These are phyloP conservation scores for Seriola rivoliana DNA, from an alignment of 2,113 vertebrate genomes.

Conservation along the genomic window DNA sequence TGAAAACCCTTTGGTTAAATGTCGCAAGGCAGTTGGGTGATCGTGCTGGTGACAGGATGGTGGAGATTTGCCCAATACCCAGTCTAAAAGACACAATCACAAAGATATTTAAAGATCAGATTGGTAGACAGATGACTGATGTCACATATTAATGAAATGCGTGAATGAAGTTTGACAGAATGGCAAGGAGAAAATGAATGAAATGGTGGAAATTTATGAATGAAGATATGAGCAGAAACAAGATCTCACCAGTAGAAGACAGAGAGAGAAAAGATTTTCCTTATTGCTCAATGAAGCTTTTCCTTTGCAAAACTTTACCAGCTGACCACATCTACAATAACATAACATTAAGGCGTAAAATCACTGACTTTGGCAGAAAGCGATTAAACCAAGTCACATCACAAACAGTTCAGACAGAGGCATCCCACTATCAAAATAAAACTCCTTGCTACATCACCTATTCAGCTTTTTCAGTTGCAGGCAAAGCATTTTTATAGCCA, in stretches of 20 bases:
- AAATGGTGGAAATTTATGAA: conserved; percentile 7
- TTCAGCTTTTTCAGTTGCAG: not conserved
- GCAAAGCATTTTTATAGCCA: not conserved
- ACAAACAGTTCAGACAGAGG: not conserved
- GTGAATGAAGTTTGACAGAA: conserved; percentile 12
- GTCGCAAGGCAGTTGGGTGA: not conserved
- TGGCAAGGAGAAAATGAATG: not conserved
- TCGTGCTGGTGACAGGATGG: not conserved
- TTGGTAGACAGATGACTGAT: conserved; percentile 4
- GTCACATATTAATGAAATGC: not conserved
- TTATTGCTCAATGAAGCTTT: not conserved
- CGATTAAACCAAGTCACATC: conserved; percentile 8
- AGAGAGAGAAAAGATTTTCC: not conserved
- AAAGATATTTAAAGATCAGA: not conserved
- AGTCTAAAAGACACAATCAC: not conserved
- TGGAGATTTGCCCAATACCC: not conserved
- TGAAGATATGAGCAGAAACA: not conserved
- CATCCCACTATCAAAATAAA: not conserved
- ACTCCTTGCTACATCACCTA: not conserved
- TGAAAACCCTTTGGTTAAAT: not conserved
- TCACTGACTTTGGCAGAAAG: not conserved
- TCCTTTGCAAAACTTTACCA: not conserved
- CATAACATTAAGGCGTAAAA: not conserved
- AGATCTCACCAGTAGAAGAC: not conserved
- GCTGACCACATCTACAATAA: not conserved